Percentiles rank a stretch among this genome's conserved stretches.
phyloP scores from a whole-genome alignment of 2,888 invertebrate species.

The Tetragnatha montana region DNA sequence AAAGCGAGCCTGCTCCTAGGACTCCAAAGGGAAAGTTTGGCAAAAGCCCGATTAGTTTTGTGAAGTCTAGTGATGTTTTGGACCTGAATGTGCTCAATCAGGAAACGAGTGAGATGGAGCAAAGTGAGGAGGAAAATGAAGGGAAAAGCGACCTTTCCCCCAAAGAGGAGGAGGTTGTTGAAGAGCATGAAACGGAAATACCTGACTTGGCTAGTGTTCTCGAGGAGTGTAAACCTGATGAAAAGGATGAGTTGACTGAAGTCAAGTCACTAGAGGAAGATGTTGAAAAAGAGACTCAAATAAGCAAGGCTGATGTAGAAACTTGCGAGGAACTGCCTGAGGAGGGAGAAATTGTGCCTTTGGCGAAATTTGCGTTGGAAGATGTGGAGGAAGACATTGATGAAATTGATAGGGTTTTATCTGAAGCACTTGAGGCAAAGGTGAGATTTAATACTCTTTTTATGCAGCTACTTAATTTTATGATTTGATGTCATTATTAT shows the following conservation, averaged over 20 bases:
- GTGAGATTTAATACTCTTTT: neutral
- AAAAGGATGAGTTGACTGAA: neutral
- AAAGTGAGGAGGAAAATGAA: neutral
- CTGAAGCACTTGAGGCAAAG: constrained; percentile 69
- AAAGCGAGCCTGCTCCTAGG: neutral
- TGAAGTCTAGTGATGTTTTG: constrained; percentile 70
- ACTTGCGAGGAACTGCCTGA: neutral
- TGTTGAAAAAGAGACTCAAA: neutral
- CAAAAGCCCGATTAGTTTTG: constrained; percentile 63
- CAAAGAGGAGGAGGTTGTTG: neutral
- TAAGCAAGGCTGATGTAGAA: neutral
- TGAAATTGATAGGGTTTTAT: constrained; percentile 70
- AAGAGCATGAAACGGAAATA: neutral
- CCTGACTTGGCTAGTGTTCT: neutral
- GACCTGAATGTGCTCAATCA: constrained; percentile 66
- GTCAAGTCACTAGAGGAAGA: neutral
- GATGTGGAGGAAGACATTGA: constrained; percentile 64
- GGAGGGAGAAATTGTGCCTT: neutral
- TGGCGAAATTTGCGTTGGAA: neutral
- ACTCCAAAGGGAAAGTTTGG: constrained; percentile 12
- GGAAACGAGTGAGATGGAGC: neutral
- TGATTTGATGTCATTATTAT: neutral
- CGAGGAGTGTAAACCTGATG: neutral
- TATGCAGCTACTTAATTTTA: neutral
- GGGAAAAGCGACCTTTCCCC: too few species aligned